Conservation (phyloP, 2,113 vertebrate species). For the Melanotaenia duboulayi region DNA sequence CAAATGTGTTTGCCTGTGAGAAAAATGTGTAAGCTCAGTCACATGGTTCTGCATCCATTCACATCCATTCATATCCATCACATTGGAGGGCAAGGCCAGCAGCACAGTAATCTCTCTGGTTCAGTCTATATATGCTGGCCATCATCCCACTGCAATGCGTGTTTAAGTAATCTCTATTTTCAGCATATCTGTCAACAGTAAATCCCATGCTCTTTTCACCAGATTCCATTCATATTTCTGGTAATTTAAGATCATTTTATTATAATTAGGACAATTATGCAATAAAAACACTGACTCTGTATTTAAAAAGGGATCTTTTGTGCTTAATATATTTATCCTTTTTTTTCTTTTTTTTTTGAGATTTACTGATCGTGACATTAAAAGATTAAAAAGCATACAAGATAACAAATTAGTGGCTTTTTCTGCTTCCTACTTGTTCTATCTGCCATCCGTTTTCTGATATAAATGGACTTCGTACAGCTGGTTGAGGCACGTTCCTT, state of each 20-base stretch:
- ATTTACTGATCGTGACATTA: too few species aligned
- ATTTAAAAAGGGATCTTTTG: too few species aligned
- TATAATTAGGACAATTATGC: background rate
- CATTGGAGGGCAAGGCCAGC: slow-evolving; percentile 17
- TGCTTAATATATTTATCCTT: too few species aligned
- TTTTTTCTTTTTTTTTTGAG: too few species aligned
- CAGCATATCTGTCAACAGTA: slow-evolving; percentile 1
- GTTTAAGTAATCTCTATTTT: slow-evolving; percentile 2
- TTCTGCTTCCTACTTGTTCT: too few species aligned
- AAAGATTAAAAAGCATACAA: too few species aligned
- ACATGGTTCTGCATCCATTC: slow-evolving; percentile 50
- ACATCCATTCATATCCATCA: slow-evolving; percentile 26
- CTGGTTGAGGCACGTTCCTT: too few species aligned
- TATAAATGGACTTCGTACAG: too few species aligned
- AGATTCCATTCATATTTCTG: slow-evolving; percentile 8
- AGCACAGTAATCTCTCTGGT: slow-evolving; percentile 45
- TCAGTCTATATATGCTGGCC: slow-evolving; percentile 41
- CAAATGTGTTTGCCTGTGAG: slow-evolving; percentile 1
- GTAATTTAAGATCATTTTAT: background rate
- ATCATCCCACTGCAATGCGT: slow-evolving; percentile 19
- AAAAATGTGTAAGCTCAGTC: slow-evolving; percentile 42
- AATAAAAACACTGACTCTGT: too few species aligned
- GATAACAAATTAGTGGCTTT: too few species aligned
- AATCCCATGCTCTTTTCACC: background rate
- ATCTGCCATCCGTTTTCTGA: too few species aligned